A percentile compares a stretch with the other conserved stretches of the same genome.
Conservation (phyloP, 2,888 invertebrate genomes). For the Macrosoma leucophasiata region DNA sequence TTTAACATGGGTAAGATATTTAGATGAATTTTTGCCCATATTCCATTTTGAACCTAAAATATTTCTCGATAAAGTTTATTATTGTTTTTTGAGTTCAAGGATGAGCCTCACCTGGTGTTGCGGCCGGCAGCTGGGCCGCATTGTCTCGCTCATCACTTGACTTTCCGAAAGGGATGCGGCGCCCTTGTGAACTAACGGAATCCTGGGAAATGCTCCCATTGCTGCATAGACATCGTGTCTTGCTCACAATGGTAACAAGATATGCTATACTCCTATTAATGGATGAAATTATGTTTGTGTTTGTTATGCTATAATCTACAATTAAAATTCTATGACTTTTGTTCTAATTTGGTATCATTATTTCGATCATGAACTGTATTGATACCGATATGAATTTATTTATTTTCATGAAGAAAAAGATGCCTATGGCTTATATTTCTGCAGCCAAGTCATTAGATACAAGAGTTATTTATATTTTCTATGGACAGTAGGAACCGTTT, state of each 20-base stretch:
- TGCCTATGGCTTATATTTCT: no score
- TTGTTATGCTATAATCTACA: not conserved
- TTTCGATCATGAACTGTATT: no score
- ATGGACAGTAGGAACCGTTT: no score
- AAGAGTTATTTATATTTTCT: no score
- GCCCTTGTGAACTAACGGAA: constrained; percentile 64
- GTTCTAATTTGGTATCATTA: no score
- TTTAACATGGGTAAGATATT: constrained; percentile 33
- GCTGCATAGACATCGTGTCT: constrained; percentile 42
- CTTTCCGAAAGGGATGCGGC: constrained; percentile 69
- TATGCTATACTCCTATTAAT: no score
- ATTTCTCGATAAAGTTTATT: constrained; percentile 26
- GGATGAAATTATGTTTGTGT: not conserved
- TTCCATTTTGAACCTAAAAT: constrained; percentile 21
- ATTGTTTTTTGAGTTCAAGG: constrained; percentile 24
- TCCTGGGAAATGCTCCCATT: constrained; percentile 57
- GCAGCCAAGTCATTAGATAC: no score
- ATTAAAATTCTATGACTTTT: no score
- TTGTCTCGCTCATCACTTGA: constrained; percentile 68
- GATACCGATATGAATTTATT: no score
- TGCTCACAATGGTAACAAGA: constrained; percentile 53
- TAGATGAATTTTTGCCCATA: constrained; percentile 32
- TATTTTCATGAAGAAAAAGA: no score
- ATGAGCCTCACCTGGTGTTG: constrained; percentile 59
- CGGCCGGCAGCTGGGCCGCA: constrained; percentile 46